Base-by-base conservation (phyloP, 1,140 invertebrate species). In the Drosophila lowei region DNA sequence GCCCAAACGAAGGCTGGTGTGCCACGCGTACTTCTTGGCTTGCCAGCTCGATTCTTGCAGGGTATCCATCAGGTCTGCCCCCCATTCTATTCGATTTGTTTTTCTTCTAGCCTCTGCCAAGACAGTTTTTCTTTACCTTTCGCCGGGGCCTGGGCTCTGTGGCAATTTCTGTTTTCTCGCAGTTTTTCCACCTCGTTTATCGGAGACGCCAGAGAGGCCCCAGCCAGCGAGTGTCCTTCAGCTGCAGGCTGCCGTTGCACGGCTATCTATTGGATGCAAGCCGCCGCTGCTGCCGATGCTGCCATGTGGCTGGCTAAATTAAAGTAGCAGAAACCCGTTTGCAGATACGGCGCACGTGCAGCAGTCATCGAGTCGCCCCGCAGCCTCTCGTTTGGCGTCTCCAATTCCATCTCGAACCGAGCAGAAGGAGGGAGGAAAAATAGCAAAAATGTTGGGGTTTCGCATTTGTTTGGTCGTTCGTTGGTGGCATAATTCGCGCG, bases 401-500 rank as follows among this genome's bases (percentile, higher is more conserved):
- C 76, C 65, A 75, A 79, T 65, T 80, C 72, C 71, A 77, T 77
- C 73, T 59, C 48, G 62, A 71, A 53, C 54, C 42, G 49, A 61
- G 23, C 25, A 47, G 25, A 13, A n/a, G 50, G 23, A 28, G 21
- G 21, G 2, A 23, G 23, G 23, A 23, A 23, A 23, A 23, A 23
- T 23, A 4, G 23, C 23, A 25, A 25, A 9, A 47, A 41, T 46
- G 41, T 41, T 65, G 21, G 11, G 43, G 65, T 74, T 74, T 74
- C 70, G 43, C 61, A 65, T 74, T 73, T 43, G 67, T 43, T 53
- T 61, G 74, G 74, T 61, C 62, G 64, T 77, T 61, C 62, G 64
- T 77, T 77, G 81, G 81, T 85, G 81, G 81, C 83, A 88, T 86
- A 86, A 86, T 86, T 86, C 65, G 81, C 83, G 83, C 83, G 61